Evolutionary conservation across 2,888 invertebrate species (phyloP).

Genomic region (Drosophila robusta): DNA sequence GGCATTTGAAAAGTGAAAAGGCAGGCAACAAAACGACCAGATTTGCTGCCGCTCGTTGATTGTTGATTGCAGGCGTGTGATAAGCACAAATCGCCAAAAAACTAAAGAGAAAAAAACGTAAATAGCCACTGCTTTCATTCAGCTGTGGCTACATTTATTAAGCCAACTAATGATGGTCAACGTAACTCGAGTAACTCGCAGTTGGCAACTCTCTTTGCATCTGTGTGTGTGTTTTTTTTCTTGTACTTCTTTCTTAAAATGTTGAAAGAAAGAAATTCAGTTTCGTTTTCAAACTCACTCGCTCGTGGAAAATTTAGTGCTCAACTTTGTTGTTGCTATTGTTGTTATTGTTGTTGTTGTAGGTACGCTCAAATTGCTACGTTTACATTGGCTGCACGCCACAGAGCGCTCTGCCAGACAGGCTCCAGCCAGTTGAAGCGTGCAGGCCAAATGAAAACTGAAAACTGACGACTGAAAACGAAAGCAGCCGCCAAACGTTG

Average conservation of each 20-base stretch:
- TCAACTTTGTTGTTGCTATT: constrained; percentile 34
- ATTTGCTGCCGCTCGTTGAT: constrained; percentile 14
- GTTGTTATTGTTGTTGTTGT: constrained; percentile 21
- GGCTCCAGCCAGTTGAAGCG: constrained; percentile 73
- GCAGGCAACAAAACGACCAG: constrained; percentile 28
- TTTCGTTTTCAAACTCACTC: constrained; percentile 78
- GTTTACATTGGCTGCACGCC: constrained; percentile 68
- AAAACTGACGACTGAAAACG: constrained; percentile 55
- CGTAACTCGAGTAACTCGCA: constrained; percentile 57
- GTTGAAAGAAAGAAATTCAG: constrained; percentile 67
- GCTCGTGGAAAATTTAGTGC: constrained; percentile 81
- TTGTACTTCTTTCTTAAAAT: constrained; percentile 14
- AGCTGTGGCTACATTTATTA: constrained; percentile 66
- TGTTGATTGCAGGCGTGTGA: constrained; percentile 70
- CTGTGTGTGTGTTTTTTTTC: background rate
- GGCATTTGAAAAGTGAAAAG: constrained; percentile 61
- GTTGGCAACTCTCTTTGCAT: constrained; percentile 19
- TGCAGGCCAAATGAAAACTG: constrained; percentile 68
- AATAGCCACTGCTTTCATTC: constrained; percentile 60
- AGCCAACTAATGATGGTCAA: constrained; percentile 76
- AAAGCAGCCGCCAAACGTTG: constrained; percentile 65
- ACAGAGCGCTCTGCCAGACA: constrained; percentile 41
- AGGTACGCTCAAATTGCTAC: constrained; percentile 67
- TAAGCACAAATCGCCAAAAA: constrained; percentile 57
- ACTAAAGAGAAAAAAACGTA: constrained; percentile 13